Conservation (phyloP, 2,888 invertebrate species). For the Aromia moschata region DNA sequence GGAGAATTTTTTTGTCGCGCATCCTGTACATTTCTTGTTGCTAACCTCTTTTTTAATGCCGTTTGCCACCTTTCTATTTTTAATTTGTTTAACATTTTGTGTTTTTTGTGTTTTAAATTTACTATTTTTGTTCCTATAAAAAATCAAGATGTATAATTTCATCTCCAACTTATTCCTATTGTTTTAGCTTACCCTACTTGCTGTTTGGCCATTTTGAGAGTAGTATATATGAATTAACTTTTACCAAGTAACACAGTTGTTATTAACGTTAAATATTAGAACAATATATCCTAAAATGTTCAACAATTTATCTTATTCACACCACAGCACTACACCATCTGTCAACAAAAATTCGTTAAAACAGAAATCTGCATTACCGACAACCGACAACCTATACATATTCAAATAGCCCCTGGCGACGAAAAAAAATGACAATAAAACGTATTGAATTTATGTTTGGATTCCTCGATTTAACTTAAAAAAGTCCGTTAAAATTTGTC, state of each 20-base stretch:
- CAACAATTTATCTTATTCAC: background rate
- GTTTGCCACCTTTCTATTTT: slow-evolving; percentile 23
- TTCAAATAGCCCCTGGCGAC: too few species aligned
- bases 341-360: background rate
- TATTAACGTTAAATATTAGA: background rate
- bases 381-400: too few species aligned
- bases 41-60: slow-evolving; percentile 41
- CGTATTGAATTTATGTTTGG: too few species aligned
- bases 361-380: background rate
- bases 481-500: too few species aligned
- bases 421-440: too few species aligned
- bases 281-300: background rate
- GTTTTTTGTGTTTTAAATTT: slow-evolving; percentile 37
- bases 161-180: background rate
- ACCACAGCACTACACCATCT: slow-evolving; percentile 1
- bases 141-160: slow-evolving; percentile 15
- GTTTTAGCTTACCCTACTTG: slow-evolving; percentile 27
- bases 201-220: slow-evolving; percentile 22
- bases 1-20: slow-evolving; percentile 82
- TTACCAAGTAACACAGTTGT: background rate
- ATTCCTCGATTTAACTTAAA: too few species aligned
- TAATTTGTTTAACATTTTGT: slow-evolving; percentile 26
- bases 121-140: slow-evolving; percentile 34
- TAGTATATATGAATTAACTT: background rate
- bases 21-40: slow-evolving; percentile 65